These are phyloP conservation scores for Peromyscus melanophrys DNA, from an alignment of 2,797 vertebrate genomes.

Conservation along the genomic window DNA sequence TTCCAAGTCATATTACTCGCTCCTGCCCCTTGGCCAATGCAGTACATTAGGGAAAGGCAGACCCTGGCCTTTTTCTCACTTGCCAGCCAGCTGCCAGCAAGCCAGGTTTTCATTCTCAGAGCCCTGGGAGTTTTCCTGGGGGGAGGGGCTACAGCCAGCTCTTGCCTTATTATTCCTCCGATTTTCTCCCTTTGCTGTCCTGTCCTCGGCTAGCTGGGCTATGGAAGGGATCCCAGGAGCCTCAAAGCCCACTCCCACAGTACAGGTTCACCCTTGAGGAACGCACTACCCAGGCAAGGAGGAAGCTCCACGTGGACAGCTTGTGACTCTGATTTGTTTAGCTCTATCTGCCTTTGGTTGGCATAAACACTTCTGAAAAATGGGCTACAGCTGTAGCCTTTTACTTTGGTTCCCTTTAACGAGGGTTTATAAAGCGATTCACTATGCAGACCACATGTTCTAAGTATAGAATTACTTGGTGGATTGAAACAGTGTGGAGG, in stretches of 20 bases:
- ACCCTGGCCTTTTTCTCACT: background rate
- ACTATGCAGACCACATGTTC: conserved; percentile 78
- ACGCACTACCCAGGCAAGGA: background rate
- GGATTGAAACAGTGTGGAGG: conserved; percentile 72
- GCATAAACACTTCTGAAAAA: conserved; percentile 71
- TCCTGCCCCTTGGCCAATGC: background rate
- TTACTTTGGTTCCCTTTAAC: conserved; percentile 69
- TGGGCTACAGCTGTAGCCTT: conserved; percentile 71
- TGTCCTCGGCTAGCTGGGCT: background rate
- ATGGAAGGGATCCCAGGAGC: background rate
- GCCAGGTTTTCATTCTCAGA: conserved; percentile 67
- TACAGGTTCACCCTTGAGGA: background rate
- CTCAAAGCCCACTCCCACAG: background rate
- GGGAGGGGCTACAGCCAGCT: background rate
- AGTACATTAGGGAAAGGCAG: background rate
- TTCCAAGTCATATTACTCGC: background rate
- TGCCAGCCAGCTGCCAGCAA: conserved; percentile 47
- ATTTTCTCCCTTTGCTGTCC: background rate
- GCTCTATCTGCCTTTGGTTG: conserved; percentile 64
- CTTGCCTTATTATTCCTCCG: background rate
- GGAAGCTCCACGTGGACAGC: fast-evolving
- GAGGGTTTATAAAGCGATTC: conserved; percentile 73
- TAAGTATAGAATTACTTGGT: conserved; percentile 74
- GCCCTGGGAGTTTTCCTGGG: conserved; percentile 47
- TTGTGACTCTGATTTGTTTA: background rate